phyloP scores from a whole-genome alignment of 2,888 invertebrate species.

The Elysia crispata region DNA sequence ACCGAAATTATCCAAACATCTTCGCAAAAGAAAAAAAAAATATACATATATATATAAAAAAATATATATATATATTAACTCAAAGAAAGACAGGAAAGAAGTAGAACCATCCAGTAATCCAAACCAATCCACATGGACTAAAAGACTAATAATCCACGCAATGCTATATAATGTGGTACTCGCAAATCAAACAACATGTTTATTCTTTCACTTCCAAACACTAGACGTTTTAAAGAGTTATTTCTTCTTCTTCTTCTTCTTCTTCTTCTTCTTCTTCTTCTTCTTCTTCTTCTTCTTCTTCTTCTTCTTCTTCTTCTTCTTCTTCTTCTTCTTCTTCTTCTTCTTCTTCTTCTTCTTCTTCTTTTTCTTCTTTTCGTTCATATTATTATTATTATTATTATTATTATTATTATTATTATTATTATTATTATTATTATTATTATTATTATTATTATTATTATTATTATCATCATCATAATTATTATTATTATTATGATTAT shows the following conservation, averaged over 20 bases:
- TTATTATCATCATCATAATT: conserved; percentile 39
- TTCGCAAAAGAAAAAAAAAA: no score
- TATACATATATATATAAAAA: no score
- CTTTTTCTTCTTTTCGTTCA: conserved; percentile 1
- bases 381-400: neutral
- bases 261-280: conserved; percentile 18
- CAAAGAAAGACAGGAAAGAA: no score
- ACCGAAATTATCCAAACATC: no score
- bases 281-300: conserved; percentile 19
- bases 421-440: neutral
- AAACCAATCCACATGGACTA: no score
- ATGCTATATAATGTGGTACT: no score
- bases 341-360: conserved; percentile 6
- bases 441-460: conserved; percentile 35
- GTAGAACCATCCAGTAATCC: no score
- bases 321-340: conserved; percentile 27
- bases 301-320: conserved; percentile 21
- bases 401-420: neutral
- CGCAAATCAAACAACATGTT: no score
- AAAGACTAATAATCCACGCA: no score
- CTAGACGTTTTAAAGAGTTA: no score
- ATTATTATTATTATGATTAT: conserved; percentile 37
- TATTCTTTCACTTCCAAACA: neutral
- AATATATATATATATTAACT: no score
- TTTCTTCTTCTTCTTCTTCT: conserved; percentile 10